A percentile compares a stretch with the other conserved stretches of the same genome.
Evolutionary conservation across 2,797 vertebrate species (phyloP).

Genomic region (Leptodactylus fallax): DNA sequence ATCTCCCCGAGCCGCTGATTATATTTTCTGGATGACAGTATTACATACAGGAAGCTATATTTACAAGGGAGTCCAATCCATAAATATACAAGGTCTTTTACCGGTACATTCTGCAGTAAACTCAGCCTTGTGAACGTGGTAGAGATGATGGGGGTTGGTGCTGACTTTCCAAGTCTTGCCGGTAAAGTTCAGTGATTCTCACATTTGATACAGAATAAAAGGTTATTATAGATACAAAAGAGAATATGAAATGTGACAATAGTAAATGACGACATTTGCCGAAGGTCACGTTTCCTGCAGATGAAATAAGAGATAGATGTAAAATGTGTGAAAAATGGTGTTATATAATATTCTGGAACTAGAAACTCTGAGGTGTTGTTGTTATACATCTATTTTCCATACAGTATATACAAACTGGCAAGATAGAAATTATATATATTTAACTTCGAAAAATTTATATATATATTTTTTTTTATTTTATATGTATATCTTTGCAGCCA

Average conservation of each 20-base stretch:
- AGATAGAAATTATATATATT: no score
- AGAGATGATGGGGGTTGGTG: not conserved
- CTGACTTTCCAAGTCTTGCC: not conserved
- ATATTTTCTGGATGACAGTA: slow-evolving; percentile 7
- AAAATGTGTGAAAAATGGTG: not conserved
- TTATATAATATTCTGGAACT: not conserved
- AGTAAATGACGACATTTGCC: slow-evolving; percentile 36
- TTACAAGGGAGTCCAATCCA: not conserved
- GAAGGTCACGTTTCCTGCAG: slow-evolving; percentile 24
- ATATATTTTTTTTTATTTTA: no score
- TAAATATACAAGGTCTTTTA: slow-evolving; percentile 14
- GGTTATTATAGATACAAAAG: slow-evolving; percentile 50
- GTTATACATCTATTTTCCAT: not conserved
- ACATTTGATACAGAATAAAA: slow-evolving; percentile 50
- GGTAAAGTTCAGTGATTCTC: slow-evolving; percentile 52
- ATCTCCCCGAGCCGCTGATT: slow-evolving; percentile 22
- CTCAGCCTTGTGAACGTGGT: no score
- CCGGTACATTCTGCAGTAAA: not conserved
- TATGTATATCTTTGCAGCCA: no score
- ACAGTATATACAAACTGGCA: no score
- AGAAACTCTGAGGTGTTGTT: not conserved
- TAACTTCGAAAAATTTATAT: no score
- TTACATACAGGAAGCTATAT: slow-evolving; percentile 26
- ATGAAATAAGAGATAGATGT: not conserved
- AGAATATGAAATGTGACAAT: slow-evolving; percentile 23